phyloP scores from a whole-genome alignment of 23 tunicate genomes.

The Aplidium turbinatum region DNA sequence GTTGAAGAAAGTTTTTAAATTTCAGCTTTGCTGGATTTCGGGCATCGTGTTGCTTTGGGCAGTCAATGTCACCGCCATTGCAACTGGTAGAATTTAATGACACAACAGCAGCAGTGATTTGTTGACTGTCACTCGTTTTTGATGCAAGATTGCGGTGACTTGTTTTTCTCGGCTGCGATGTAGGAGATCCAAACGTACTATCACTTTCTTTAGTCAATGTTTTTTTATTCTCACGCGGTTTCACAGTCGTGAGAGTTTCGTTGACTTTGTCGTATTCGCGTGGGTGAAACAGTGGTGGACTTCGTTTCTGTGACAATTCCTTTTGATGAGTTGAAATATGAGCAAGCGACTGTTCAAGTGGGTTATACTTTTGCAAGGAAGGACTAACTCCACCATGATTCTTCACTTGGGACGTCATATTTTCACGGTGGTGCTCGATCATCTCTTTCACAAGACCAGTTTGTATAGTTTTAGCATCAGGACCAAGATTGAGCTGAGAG shows the following conservation, averaged over 20 bases:
- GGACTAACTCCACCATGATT: not conserved
- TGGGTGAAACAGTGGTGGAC: not conserved
- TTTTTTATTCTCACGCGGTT: too few species aligned
- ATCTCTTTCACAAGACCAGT: constrained; percentile 27
- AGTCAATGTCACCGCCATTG: constrained; percentile 24
- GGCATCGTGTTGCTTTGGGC: not conserved
- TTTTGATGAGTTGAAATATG: too few species aligned
- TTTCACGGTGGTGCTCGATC: constrained; percentile 46
- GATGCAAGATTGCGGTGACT: not conserved
- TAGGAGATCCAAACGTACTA: too few species aligned
- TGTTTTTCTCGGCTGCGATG: not conserved
- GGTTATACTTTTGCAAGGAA: too few species aligned
- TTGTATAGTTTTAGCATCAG: constrained; percentile 29
- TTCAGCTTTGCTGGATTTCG: not conserved
- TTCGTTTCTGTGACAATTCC: too few species aligned
- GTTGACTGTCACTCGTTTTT: not conserved
- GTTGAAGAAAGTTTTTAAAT: not conserved
- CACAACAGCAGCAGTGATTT: constrained; percentile 40
- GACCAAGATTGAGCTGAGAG: constrained; percentile 27
- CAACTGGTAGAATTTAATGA: constrained; percentile 20
- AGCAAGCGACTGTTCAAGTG: too few species aligned
- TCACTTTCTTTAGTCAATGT: too few species aligned
- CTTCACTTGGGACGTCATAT: constrained; percentile 10
- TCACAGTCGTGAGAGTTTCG: too few species aligned
- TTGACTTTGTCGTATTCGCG: not conserved